Base-by-base conservation (phyloP, 2,888 invertebrate species). In the Macrosoma leucophasiata region DNA sequence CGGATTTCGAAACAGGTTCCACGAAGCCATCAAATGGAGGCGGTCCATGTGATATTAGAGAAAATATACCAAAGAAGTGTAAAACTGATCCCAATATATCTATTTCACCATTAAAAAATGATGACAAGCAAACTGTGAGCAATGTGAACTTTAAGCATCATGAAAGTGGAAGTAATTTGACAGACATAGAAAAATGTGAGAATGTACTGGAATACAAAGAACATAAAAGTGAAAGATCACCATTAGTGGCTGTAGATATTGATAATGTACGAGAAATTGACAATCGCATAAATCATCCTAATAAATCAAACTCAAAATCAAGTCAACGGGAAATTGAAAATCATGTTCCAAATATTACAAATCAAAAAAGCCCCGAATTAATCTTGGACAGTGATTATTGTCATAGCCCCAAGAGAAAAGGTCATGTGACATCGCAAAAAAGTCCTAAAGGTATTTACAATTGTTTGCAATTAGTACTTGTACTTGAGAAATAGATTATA, bases 41-140 rank as follows among this genome's bases (percentile, higher is more conserved):
- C n/a, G n/a, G n/a, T n/a, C n/a, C n/a, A n/a, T n/a, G n/a, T n/a
- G n/a, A n/a, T n/a, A n/a, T n/a, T n/a, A 29, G 8, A 28, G 46
- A 30, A 8, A 50, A 51, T 20, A 37, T 39, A 14, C 36, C 47
- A 3, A 74, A 74, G 46, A 74, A 69, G 43, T 12, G 43, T 0
- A 72, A 63, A 51, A 44, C 39, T 38, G 50, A 51, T 11, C 24
- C 8, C 15, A 20, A n/a, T n/a, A n/a, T n/a, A n/a, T n/a, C n/a
- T n/a, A n/a, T 26, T 20, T 9, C 5, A 26, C 11, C 23, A 20
- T 21, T 36, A 24, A 33, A 28, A 20, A 22, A 33, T 27, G n/a
- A 29, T 12, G 21, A n/a, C n/a, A n/a, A n/a, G n/a, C n/a, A n/a
- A n/a, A n/a, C n/a, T n/a, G n/a, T n/a, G n/a, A n/a, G n/a, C n/a